Evolutionary conservation across 1,140 invertebrate genomes (phyloP), one percentile per base, ranked within the genome.

Genomic region (Episyrphus balteatus): DNA sequence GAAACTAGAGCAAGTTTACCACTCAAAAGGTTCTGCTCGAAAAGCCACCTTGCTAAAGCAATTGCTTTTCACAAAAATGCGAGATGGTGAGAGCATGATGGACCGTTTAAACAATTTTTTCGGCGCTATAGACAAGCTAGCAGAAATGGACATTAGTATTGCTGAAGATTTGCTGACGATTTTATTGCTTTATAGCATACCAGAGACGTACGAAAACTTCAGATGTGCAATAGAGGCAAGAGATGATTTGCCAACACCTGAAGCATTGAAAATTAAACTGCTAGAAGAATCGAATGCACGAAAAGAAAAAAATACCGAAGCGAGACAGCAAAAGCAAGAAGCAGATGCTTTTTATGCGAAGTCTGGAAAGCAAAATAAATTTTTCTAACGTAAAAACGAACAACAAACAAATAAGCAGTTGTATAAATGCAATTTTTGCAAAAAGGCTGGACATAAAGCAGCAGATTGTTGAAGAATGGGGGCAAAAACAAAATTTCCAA

Each of bases 161-260:
- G 33, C 32, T 3, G 40, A 52, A 11, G 54, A 59, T 46, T 18
- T 59, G 34, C 19, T 59, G 7, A 17, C 52, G 7, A 56, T 61
- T 14, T 44, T 62, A 31, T 40, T 61, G 11, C 15, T 62, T 8
- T 55, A 60, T 31, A 61, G 57, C 42, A 34, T 57, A 6, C 60
- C 57, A 9, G 48, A 40, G 0, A 52, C 31, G 5, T 64, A 43
- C 43, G 55, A 63, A 42, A 57, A 55, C 36, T 62, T 59, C 38
- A 40, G 55, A 13, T 58, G 53, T 50, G 55, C 57, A 12, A 52
- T 63, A 1, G 55, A 61, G 41, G 38, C 53, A 17, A 42, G 54
- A 13, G 52, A 61, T 19, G 45, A 54, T 1, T 48, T 59, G 3
- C 51, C 21, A 5, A 26, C 21, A 26, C 21, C 21, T 5, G 21